Evolutionary conservation across 2,888 invertebrate genomes (phyloP).

Genomic region (Aphidius colemani): DNA sequence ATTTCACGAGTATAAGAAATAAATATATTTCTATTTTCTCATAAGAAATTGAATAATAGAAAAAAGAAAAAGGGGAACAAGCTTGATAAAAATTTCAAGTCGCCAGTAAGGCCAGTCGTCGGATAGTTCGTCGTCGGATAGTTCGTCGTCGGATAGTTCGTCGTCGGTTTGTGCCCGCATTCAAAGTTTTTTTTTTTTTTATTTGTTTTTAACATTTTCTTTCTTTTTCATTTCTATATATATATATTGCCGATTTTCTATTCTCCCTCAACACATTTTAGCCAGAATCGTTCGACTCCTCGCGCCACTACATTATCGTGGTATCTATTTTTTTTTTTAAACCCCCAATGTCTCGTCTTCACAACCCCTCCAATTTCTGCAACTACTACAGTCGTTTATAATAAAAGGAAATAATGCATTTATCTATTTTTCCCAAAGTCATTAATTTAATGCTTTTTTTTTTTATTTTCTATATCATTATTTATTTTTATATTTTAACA

Average conservation of each 20-base stretch:
- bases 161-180: background rate
- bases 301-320: background rate
- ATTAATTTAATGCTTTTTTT: background rate
- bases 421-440: no score
- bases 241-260: constrained; percentile 9
- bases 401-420: no score
- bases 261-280: background rate
- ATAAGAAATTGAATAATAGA: constrained; percentile 1
- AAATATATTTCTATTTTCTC: no score
- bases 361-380: background rate
- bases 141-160: constrained; percentile 8
- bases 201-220: constrained; percentile 7
- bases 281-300: constrained; percentile 15
- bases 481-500: background rate
- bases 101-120: constrained; percentile 28
- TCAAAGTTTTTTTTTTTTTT: no score
- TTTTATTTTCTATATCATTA: background rate
- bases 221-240: constrained; percentile 1
- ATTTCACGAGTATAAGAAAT: no score
- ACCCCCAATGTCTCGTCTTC: background rate
- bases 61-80: constrained; percentile 21
- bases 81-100: constrained; percentile 32
- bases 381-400: no score
- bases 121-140: constrained; percentile 5
- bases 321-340: constrained; percentile 11